These are phyloP conservation scores for Ochropleura plecta DNA, from an alignment of 2,888 invertebrate species.

Conservation along the genomic window DNA sequence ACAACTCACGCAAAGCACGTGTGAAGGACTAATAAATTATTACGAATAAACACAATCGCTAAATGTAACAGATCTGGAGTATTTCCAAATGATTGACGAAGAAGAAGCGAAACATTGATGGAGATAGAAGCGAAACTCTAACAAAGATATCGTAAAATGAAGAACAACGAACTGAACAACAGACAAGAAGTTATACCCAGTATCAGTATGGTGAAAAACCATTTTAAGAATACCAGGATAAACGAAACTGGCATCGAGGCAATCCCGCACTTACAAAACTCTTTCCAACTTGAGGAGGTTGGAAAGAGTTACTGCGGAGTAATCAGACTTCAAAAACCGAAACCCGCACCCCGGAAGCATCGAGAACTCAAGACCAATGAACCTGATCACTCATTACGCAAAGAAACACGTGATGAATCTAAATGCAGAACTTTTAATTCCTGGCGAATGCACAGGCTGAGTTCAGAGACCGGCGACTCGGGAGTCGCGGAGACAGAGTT, in stretches of 20 bases:
- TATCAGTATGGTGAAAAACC: no score
- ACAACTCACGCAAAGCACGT: slow-evolving; percentile 17
- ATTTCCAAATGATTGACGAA: slow-evolving; percentile 37
- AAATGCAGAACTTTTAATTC: slow-evolving; percentile 70
- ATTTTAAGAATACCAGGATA: no score
- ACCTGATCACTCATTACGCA: slow-evolving; percentile 64
- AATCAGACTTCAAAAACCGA: slow-evolving; percentile 20
- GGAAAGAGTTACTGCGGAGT: neutral
- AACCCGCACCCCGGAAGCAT: slow-evolving; percentile 36
- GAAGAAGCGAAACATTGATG: slow-evolving; percentile 4
- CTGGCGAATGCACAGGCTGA: slow-evolving; percentile 69
- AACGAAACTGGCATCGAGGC: no score
- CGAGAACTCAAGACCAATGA: slow-evolving; percentile 70
- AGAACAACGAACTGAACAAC: neutral
- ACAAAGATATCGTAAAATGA: neutral
- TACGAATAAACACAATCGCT: slow-evolving; percentile 34
- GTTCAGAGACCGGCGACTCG: slow-evolving; percentile 75
- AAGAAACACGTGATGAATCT: slow-evolving; percentile 65
- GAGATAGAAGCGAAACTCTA: neutral
- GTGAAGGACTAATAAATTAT: slow-evolving; percentile 41
- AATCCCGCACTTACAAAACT: neutral
- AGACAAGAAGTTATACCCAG: neutral
- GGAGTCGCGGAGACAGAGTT: slow-evolving; percentile 58
- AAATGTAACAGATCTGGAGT: slow-evolving; percentile 34
- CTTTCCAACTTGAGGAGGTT: no score